Evolutionary conservation across 1,140 invertebrate genomes (phyloP).

Genomic region (Drosophila rhopaloa): DNA sequence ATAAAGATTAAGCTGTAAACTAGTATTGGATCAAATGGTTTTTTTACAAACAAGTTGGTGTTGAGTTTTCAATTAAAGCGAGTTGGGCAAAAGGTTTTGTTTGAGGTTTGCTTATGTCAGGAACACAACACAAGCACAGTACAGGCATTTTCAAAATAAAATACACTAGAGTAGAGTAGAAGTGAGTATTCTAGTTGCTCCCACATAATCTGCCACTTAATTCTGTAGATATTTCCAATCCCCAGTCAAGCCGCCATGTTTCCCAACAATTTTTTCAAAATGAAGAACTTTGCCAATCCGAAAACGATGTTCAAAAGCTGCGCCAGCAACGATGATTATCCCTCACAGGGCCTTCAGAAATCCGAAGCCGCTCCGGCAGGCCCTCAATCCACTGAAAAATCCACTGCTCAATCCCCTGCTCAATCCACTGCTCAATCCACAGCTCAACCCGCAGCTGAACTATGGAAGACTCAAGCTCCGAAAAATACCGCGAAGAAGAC

Average conservation of each 20-base stretch:
- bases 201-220: neutral
- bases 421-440: too few species aligned
- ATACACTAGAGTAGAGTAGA: slow-evolving; percentile 21
- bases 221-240: neutral
- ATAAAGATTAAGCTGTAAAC: too few species aligned
- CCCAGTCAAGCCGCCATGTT: slow-evolving; percentile 35
- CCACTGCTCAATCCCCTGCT: too few species aligned
- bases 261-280: slow-evolving; percentile 57
- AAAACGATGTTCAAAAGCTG: neutral
- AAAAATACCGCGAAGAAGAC: slow-evolving; percentile 12
- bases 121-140: slow-evolving; percentile 9
- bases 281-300: slow-evolving; percentile 69
- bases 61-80: neutral
- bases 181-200: neutral
- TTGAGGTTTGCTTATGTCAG: slow-evolving; percentile 3
- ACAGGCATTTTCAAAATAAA: neutral
- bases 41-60: neutral
- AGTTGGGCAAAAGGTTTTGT: neutral
- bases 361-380: slow-evolving; percentile 10
- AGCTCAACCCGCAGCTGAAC: neutral
- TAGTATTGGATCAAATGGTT: too few species aligned
- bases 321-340: neutral
- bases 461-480: neutral
- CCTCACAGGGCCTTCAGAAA: neutral
- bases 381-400: neutral